Base-by-base conservation (phyloP, 2,888 invertebrate species). In the Ophion slaviceki region DNA sequence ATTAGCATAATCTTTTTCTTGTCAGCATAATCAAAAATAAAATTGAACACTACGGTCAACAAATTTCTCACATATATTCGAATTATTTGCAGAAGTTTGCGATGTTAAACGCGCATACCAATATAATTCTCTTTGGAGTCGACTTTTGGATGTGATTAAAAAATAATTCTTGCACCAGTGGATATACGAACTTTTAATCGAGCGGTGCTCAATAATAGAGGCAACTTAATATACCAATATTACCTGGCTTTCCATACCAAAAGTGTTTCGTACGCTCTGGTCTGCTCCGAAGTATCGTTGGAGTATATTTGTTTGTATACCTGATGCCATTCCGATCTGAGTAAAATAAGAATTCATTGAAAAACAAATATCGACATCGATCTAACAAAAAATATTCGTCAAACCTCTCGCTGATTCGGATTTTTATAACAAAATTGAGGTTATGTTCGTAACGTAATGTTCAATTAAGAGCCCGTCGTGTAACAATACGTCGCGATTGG, bases 181-280 rank as follows among this genome's bases (percentile, higher is more conserved):
- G 32, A 32, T 32, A 17, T 67, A 72, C 32, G 6, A 77, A 10
- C 20, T 72, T 8, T 1, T 2, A 53, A 14, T 14, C 2, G 14
- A 53, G 53, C 53, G 53, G 14, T 53, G 53, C 17, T 53, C 17
- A 53, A 53, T 53, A 53, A 53, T 1, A 14, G 11, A 53, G 11
- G 47, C 28, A 32, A 57, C 28, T 32, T 14, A 32, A 28, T 1
- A 74, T 24, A 40, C 40, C 62, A 66, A 40, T 36, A 59, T 40
- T 88, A 93, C 93, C 94, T 93, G 72, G 92, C 90, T 88, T 93
- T 93, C 94, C 94, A 94, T 74, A 91, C 90, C 10, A 93, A 82
- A 62, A 93, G 89, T 11, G 88, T 91, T 61, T 93, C 89, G 72
- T 91, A 93, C 11, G 91, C 92, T 71, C 90, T 89, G 0, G 70